A percentile compares a stretch with the other conserved stretches of the same genome.
phyloP scores from a whole-genome alignment of 2,888 invertebrate species.

The Thecophora atra region DNA sequence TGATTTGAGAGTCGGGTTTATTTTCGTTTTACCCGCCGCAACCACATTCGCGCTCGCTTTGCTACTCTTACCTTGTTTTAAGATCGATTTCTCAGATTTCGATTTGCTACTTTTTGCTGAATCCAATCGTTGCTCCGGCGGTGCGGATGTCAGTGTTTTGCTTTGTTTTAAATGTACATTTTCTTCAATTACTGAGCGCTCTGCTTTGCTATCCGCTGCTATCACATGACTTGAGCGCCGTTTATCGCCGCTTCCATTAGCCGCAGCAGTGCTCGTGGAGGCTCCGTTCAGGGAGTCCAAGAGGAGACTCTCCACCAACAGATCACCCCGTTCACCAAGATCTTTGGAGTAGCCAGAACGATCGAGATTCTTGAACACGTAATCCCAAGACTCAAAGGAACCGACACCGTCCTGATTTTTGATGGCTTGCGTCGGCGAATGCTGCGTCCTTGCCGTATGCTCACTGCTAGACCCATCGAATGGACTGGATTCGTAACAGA shows the following conservation, averaged over 20 bases:
- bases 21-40: slow-evolving; percentile 28
- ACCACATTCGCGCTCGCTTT: slow-evolving; percentile 13
- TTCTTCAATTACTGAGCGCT: slow-evolving; percentile 42
- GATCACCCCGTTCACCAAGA: slow-evolving; percentile 73
- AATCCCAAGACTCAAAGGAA: slow-evolving; percentile 81
- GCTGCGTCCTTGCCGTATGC: slow-evolving; percentile 29
- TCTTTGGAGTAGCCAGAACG: slow-evolving; percentile 77
- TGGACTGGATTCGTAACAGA: slow-evolving; percentile 52
- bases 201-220: slow-evolving; percentile 11
- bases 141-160: slow-evolving; percentile 41
- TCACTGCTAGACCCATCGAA: slow-evolving; percentile 52
- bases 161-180: slow-evolving; percentile 50
- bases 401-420: slow-evolving; percentile 75
- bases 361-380: slow-evolving; percentile 80
- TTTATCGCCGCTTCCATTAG: slow-evolving; percentile 44
- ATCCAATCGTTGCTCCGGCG: slow-evolving; percentile 45
- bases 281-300: slow-evolving; percentile 57
- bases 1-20: slow-evolving; percentile 38
- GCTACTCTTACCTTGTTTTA: slow-evolving; percentile 41
- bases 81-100: slow-evolving; percentile 47
- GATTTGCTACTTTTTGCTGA: slow-evolving; percentile 36
- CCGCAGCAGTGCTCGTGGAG: slow-evolving; percentile 29
- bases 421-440: slow-evolving; percentile 56
- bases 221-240: slow-evolving; percentile 46
- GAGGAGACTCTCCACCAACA: slow-evolving; percentile 66